Conservation (phyloP, 2,888 invertebrate genomes). For the Neoscelio sp. region DNA sequence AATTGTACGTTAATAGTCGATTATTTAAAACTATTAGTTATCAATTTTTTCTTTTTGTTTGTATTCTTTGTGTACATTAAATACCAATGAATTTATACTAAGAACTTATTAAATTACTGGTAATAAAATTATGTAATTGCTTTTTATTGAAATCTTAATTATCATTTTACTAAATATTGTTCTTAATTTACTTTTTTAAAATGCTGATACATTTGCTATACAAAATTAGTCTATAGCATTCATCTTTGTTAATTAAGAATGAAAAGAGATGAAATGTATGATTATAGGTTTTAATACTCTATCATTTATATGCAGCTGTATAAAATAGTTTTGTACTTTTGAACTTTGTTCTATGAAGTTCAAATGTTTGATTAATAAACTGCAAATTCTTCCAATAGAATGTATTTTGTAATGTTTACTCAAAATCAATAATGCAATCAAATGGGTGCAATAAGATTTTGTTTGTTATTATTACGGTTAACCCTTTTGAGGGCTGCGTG, state of each 20-base stretch:
- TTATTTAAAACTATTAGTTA: too few relatives aligned
- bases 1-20: too few relatives aligned
- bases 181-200: too few relatives aligned
- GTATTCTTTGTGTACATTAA: too few relatives aligned
- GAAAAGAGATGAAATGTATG: constrained; percentile 6
- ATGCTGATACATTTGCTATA: too few relatives aligned
- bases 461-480: not conserved
- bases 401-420: constrained; percentile 14
- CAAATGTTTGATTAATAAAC: constrained; percentile 44
- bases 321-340: constrained; percentile 61
- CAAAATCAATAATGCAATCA: constrained; percentile 2
- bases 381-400: constrained; percentile 29
- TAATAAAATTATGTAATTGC: too few relatives aligned
- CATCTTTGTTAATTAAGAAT: constrained; percentile 25
- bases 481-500: not conserved
- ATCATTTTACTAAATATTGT: too few relatives aligned
- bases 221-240: constrained; percentile 21
- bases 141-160: too few relatives aligned
- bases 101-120: too few relatives aligned
- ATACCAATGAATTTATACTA: too few relatives aligned
- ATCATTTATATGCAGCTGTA: constrained; percentile 25
- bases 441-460: not conserved
- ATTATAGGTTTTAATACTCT: constrained; percentile 31
- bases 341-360: constrained; percentile 60
- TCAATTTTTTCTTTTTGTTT: too few relatives aligned